Evolutionary conservation across 1,140 invertebrate genomes (phyloP).

Genomic region (Papilio machaon): DNA sequence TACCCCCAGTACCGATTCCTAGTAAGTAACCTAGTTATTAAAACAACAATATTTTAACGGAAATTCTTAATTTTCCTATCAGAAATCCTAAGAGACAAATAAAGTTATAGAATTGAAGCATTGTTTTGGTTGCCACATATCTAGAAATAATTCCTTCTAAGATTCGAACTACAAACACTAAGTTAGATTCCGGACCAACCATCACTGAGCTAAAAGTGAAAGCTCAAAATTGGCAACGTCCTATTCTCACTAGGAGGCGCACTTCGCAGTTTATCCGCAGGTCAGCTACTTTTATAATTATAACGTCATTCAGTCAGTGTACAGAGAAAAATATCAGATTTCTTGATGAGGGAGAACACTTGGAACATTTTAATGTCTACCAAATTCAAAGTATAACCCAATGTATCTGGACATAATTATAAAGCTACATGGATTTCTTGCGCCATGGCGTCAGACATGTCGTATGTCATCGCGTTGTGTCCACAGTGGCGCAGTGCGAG

Average conservation of each 20-base stretch:
- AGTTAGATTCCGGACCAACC: neutral
- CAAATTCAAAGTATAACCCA: neutral
- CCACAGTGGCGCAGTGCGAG: conserved; percentile 39
- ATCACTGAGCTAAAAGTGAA: neutral
- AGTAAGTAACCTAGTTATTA: neutral
- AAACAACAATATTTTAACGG: neutral
- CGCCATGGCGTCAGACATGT: conserved; percentile 1
- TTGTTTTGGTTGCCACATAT: neutral
- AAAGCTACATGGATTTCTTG: neutral
- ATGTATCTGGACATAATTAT: neutral
- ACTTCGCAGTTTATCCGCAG: neutral
- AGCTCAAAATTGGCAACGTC: conserved; percentile 6
- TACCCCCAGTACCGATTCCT: conserved; percentile 19
- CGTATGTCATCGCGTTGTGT: conserved; percentile 23
- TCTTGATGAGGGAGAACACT: neutral
- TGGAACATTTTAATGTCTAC: neutral
- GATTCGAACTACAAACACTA: neutral
- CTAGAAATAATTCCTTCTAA: neutral
- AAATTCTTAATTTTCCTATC: neutral
- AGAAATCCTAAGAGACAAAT: neutral
- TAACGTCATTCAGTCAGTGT: neutral
- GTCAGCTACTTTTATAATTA: conserved; percentile 3
- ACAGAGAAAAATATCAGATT: too few relatives aligned
- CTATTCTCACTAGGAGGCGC: conserved; percentile 12
- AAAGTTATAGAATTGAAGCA: neutral